A percentile compares a stretch with the other conserved stretches of the same genome.
phyloP scores from a whole-genome alignment of 2,888 invertebrate genomes.

The Acanthosoma haemorrhoidale region DNA sequence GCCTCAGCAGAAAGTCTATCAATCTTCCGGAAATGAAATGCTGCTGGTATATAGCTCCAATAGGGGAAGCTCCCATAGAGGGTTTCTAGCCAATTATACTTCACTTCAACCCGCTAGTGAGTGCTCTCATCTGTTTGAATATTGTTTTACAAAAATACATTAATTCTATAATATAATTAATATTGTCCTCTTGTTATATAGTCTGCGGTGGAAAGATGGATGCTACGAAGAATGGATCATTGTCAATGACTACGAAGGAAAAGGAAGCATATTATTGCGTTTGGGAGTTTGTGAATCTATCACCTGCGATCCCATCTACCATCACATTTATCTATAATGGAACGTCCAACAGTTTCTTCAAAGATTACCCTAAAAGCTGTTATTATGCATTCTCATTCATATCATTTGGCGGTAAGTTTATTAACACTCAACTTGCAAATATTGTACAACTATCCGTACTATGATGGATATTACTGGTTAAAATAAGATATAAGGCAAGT shows the following conservation, averaged over 20 bases:
- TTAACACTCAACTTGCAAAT: too few species aligned
- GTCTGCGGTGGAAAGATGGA: conserved; percentile 45
- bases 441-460: too few species aligned
- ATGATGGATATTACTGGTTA: too few species aligned
- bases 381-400: background rate
- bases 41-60: conserved; percentile 56
- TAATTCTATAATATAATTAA: background rate
- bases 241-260: background rate
- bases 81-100: conserved; percentile 65
- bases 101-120: conserved; percentile 59
- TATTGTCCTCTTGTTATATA: conserved; percentile 34
- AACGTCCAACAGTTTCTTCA: background rate
- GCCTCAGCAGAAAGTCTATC: conserved; percentile 47
- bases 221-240: background rate
- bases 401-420: background rate
- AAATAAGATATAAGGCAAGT: too few species aligned
- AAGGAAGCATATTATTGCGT: background rate
- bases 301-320: background rate
- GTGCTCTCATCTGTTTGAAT: conserved; percentile 31
- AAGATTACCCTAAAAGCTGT: background rate
- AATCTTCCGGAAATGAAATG: conserved; percentile 62
- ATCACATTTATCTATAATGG: background rate
- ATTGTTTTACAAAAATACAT: background rate
- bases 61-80: conserved; percentile 50
- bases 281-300: background rate